Evolutionary conservation across 2,888 invertebrate genomes (phyloP), one percentile per base, ranked within the genome.

Genomic region (Zaprionus lineosus): DNA sequence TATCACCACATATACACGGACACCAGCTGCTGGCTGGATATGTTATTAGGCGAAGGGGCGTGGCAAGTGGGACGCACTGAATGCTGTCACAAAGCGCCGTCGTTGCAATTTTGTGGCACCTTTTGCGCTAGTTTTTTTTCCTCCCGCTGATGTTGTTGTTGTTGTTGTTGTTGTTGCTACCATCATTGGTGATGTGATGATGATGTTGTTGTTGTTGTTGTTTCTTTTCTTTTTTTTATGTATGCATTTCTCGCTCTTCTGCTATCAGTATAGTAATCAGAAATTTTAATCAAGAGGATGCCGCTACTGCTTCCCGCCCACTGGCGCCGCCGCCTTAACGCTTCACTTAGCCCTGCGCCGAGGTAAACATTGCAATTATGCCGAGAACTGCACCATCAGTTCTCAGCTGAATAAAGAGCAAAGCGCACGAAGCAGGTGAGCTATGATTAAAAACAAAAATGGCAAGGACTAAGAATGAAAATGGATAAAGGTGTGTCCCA

Each of bases 291-390:
- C 79, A 81, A 81, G 83, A 73, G 71, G 48, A 63, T 60, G 55
- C 50, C 46, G 29, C 60, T 58, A 15, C 24, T 29, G 21, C 16
- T 14, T 11, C 28, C 28, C 44, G 28, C 48, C 21, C 9, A 9
- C 43, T 37, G 14, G 9, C 18, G 40, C 43, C 51, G 37, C 55
- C 57, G 60, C 74, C 84, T 77, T 78, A 78, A 78, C 78, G 78
- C 78, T 84, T 78, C 78, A 78, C 78, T 84, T 78, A 82, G 61
- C 76, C 53, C 73, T 56, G 43, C 62, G 65, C 50, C 58, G 76
- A 40, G 82, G 78, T 81, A 78, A 78, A 77, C 78, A 78, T 84
- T 78, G 85, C 78, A 78, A 78, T 78, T 78, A 78, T 84, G 82
- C 64, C 75, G 52, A 59, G 68, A 56, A 33, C 52, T 31, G 53